phyloP scores from a whole-genome alignment of 2,888 invertebrate species.

The Melikaiella ostensackeni region DNA sequence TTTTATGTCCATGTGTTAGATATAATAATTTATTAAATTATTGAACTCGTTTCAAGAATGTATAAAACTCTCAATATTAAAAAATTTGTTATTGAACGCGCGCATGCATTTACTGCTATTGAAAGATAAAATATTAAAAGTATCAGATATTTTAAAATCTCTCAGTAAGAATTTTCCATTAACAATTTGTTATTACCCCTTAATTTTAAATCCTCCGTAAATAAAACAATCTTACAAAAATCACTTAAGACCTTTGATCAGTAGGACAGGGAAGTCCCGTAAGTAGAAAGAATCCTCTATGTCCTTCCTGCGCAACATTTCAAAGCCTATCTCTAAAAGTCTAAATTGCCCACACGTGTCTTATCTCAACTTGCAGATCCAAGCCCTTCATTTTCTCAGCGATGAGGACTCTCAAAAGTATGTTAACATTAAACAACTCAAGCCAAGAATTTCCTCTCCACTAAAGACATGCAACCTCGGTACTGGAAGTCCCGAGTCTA shows the following conservation, averaged over 20 bases:
- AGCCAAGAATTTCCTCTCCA: slow-evolving; percentile 8
- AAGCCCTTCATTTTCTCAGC: slow-evolving; percentile 29
- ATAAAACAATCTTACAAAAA: neutral
- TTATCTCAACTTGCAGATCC: slow-evolving; percentile 32
- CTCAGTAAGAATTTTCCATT: too few relatives aligned
- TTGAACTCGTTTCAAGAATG: too few relatives aligned
- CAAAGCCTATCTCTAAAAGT: slow-evolving; percentile 19
- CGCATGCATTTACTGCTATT: too few relatives aligned
- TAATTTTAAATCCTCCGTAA: neutral
- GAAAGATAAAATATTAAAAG: too few relatives aligned
- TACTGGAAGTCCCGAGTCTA: neutral
- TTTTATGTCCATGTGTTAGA: too few relatives aligned
- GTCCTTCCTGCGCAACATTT: slow-evolving; percentile 30
- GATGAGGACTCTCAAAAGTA: slow-evolving; percentile 24
- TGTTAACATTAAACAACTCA: slow-evolving; percentile 11
- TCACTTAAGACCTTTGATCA: neutral
- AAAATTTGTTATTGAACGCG: too few relatives aligned
- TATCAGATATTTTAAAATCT: neutral
- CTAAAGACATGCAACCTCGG: neutral
- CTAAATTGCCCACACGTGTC: slow-evolving; percentile 36
- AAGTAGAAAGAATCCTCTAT: neutral
- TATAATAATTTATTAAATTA: too few relatives aligned
- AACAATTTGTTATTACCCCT: too few relatives aligned
- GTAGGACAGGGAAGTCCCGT: neutral
- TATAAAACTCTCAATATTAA: too few relatives aligned